Evolutionary conservation across 2,888 invertebrate species (phyloP).

Genomic region (Allacma fusca): DNA sequence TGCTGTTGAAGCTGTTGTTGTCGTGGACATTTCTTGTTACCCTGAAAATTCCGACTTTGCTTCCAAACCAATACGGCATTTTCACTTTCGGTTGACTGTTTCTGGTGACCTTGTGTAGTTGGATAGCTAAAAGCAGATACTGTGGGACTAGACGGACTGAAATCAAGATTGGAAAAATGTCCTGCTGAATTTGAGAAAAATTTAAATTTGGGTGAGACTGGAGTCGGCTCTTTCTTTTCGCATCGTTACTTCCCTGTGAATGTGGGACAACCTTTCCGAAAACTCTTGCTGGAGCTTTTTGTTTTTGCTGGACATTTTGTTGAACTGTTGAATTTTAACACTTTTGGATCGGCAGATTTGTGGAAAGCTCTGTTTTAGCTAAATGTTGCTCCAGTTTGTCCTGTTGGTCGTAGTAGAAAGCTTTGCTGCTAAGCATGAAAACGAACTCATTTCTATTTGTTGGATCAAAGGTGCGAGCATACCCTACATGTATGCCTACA

Average conservation of each 20-base stretch:
- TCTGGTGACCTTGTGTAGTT: not conserved
- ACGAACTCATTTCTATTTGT: conserved; percentile 37
- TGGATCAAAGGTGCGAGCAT: too few species aligned
- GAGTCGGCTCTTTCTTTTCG: conserved; percentile 48
- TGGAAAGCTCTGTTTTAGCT: conserved; percentile 39
- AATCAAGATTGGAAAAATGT: not conserved
- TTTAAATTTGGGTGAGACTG: conserved; percentile 36
- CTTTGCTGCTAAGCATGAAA: conserved; percentile 37
- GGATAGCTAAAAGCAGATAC: not conserved
- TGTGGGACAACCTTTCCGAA: conserved; percentile 31
- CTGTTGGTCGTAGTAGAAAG: conserved; percentile 35
- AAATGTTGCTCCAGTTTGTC: conserved; percentile 38
- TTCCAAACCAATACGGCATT: conserved; percentile 14
- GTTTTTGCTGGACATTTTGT: conserved; percentile 22
- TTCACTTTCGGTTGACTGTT: too few species aligned
- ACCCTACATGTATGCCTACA: too few species aligned
- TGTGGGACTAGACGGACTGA: not conserved
- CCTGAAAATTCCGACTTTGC: conserved; percentile 28
- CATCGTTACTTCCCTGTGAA: conserved; percentile 42
- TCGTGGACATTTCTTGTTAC: not conserved
- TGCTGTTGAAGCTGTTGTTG: not conserved
- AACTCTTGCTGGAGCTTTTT: conserved; percentile 38
- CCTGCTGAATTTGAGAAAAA: not conserved
- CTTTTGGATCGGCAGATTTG: conserved; percentile 42
- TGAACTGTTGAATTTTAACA: conserved; percentile 41